Base-by-base conservation (phyloP, 2,888 invertebrate species). In the Trileptium ribeirensis region DNA sequence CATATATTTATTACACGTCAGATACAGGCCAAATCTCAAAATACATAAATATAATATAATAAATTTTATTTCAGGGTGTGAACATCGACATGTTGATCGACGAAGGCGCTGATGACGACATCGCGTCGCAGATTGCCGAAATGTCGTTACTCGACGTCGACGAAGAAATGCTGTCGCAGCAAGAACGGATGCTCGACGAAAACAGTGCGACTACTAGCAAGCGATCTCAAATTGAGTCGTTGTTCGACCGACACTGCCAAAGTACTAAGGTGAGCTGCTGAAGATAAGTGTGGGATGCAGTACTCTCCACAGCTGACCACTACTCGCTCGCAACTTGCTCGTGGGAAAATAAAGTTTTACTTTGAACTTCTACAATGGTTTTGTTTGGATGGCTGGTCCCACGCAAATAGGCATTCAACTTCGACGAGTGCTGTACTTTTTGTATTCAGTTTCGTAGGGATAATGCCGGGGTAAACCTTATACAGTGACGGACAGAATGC, bases 191-290 rank as follows among this genome's bases (percentile, higher is more conserved):
- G 64, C 64, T 19, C 19, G 19, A 19, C n/a, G 31, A 33, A 33
- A 29, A 70, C 29, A 70, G 3, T 3, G 34, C 74, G 29, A 70
- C 74, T n/a, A n/a, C 8, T 19, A n/a, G 15, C 15, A 70, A n/a
- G 8, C 3, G 19, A 31, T 15, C 34, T 29, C 8, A n/a, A 3
- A 15, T 70, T 29, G 74, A 70, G n/a, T 15, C 74, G 3, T 29
- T 19, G 8, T 80, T 1, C 78, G 87, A 86, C 84, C 85, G 33
- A 67, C 87, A 74, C 87, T 87, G 81, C 84, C 85, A 36, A 88
- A 88, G 80, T 86, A 85, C n/a, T 83, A 70, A 70, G 74, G 74
- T 70, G n/a, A 87, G 74, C n/a, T n/a, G n/a, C n/a, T n/a, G n/a
- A n/a, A n/a, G n/a, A n/a, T n/a, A n/a, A n/a, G n/a, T n/a, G n/a